These are phyloP conservation scores for Prunella strophiata DNA, from an alignment of 2,797 vertebrate genomes.

Conservation along the genomic window DNA sequence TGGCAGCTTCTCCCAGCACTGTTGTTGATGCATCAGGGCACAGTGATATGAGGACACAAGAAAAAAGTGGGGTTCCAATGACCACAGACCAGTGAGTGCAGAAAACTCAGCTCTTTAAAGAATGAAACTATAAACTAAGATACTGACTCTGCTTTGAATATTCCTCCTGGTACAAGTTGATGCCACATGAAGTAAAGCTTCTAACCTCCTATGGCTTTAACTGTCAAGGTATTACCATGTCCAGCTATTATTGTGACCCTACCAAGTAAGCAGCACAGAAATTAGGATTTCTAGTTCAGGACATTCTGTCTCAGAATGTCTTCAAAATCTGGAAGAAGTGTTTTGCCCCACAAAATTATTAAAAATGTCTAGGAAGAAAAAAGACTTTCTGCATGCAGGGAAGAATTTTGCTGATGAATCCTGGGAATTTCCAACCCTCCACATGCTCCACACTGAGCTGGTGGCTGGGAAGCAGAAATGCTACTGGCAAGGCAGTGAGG, in stretches of 20 bases:
- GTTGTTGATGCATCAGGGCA: not conserved
- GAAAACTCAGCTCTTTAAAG: not conserved
- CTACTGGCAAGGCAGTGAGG: not conserved
- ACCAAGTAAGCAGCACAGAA: not conserved
- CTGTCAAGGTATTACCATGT: not conserved
- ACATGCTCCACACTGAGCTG: not conserved
- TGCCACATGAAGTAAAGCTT: not conserved
- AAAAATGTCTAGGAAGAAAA: not conserved
- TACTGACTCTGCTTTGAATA: not conserved
- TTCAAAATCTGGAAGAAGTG: not conserved
- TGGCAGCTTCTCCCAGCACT: not conserved
- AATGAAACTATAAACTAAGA: not conserved
- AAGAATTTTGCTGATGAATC: not conserved
- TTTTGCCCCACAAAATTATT: not conserved
- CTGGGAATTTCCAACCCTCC: not conserved
- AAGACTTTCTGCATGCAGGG: rapidly evolving
- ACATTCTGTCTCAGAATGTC: not conserved
- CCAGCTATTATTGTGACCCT: not conserved
- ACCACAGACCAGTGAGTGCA: not conserved
- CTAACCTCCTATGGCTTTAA: not conserved
- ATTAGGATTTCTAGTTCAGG: not conserved
- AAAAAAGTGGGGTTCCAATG: not conserved
- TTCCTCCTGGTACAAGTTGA: not conserved
- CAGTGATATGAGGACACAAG: not conserved
- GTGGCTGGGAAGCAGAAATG: not conserved